These are phyloP conservation scores for Cyrtodaria siliqua DNA, from an alignment of 2,888 invertebrate genomes.

Conservation along the genomic window DNA sequence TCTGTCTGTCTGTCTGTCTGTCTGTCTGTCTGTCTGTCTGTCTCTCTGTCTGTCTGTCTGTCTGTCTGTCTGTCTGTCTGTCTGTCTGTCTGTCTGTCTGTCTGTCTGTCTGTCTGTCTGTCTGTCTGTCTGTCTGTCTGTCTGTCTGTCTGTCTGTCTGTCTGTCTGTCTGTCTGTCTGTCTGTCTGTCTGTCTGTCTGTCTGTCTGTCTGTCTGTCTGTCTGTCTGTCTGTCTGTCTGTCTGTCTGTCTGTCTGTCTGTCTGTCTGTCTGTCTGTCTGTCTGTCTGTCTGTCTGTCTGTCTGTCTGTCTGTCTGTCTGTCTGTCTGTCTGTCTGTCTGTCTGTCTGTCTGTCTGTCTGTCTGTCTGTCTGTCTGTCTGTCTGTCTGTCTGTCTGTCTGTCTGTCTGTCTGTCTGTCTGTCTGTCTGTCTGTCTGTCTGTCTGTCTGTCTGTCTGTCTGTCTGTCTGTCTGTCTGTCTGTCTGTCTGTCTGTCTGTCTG, in stretches of 20 bases:
- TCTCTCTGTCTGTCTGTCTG: constrained; percentile 27
- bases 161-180: constrained; percentile 11
- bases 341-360: constrained; percentile 3
- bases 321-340: constrained; percentile 5
- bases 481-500: constrained; percentile 3
- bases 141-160: constrained; percentile 14
- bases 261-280: constrained; percentile 31
- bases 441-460: constrained; percentile 3
- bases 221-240: constrained; percentile 23
- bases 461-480: constrained; percentile 3
- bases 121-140: constrained; percentile 30
- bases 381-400: constrained; percentile 3
- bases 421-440: constrained; percentile 3
- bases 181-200: constrained; percentile 8
- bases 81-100: constrained; percentile 22
- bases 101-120: constrained; percentile 20
- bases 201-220: constrained; percentile 17
- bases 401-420: constrained; percentile 3
- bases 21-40: constrained; percentile 37
- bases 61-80: constrained; percentile 30
- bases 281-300: constrained; percentile 24
- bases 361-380: constrained; percentile 3
- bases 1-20: constrained; percentile 29
- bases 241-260: constrained; percentile 12
- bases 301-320: constrained; percentile 18